Evolutionary conservation across 2,888 invertebrate genomes (phyloP).

Genomic region (Antheraea yamamai): DNA sequence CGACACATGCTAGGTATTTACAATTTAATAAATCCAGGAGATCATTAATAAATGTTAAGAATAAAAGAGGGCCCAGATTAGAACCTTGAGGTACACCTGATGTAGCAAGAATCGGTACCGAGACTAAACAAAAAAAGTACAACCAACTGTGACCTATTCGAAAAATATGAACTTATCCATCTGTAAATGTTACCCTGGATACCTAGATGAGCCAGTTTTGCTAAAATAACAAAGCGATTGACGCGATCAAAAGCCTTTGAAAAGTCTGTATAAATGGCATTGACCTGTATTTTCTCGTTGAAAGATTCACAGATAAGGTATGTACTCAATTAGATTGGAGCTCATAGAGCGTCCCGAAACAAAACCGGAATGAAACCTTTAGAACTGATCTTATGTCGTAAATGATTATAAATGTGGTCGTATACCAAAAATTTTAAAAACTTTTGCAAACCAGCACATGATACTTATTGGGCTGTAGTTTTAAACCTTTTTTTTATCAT

Average conservation of each 20-base stretch:
- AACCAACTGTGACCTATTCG: neutral
- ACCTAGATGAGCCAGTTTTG: too few relatives aligned
- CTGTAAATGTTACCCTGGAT: too few relatives aligned
- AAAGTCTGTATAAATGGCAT: neutral
- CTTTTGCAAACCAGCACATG: too few relatives aligned
- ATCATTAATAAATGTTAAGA: neutral
- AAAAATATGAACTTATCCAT: neutral
- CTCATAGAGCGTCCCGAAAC: neutral
- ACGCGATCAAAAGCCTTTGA: neutral
- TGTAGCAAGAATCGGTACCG: neutral
- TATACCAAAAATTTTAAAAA: too few relatives aligned
- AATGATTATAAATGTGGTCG: neutral
- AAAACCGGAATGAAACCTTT: neutral
- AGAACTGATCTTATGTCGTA: neutral
- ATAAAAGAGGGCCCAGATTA: neutral
- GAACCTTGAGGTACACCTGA: neutral
- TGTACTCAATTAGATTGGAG: neutral
- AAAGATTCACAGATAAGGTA: neutral
- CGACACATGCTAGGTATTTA: neutral
- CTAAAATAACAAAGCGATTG: too few relatives aligned
- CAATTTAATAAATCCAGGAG: neutral
- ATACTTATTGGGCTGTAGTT: too few relatives aligned
- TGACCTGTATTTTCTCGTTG: neutral
- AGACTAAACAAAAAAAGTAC: neutral
- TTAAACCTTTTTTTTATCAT: too few relatives aligned